These are phyloP conservation scores for Neosilurus mollespiculum DNA, from an alignment of 2,797 vertebrate genomes.

Conservation along the genomic window DNA sequence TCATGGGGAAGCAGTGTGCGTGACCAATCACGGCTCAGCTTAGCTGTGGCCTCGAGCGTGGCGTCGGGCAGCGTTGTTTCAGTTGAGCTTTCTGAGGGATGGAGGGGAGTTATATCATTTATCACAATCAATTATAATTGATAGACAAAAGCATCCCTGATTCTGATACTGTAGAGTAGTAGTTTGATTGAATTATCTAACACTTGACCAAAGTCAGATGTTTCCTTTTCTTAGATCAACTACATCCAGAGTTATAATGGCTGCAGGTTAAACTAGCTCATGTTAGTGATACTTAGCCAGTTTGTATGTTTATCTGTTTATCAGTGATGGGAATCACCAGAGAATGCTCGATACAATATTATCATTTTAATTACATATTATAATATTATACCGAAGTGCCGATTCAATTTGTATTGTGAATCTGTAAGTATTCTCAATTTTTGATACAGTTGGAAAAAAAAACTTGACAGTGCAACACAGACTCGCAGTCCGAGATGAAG, in stretches of 20 bases:
- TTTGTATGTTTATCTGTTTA: not conserved
- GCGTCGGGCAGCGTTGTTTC: conserved; percentile 36
- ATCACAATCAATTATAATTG: not conserved
- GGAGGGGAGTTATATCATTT: not conserved
- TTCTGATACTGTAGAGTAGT: not conserved
- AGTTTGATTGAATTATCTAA: not conserved
- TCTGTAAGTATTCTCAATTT: too few species aligned
- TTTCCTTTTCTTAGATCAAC: not conserved
- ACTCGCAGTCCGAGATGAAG: too few species aligned
- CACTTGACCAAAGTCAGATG: not conserved
- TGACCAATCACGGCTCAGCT: conserved; percentile 72
- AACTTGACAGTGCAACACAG: too few species aligned
- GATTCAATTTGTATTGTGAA: too few species aligned
- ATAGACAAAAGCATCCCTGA: not conserved
- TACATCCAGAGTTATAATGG: not conserved
- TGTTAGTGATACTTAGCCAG: not conserved
- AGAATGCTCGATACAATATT: too few species aligned
- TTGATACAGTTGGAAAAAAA: too few species aligned
- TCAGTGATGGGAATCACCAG: too few species aligned
- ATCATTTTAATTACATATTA: too few species aligned
- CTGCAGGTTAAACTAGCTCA: not conserved
- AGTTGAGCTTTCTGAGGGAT: not conserved
- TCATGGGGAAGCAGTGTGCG: conserved; percentile 72
- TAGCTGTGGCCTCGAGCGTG: conserved; percentile 68
- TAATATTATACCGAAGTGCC: too few species aligned